A percentile compares a stretch with the other conserved stretches of the same genome.
Conservation (phyloP, 1,140 invertebrate genomes). For the Eupristina koningsbergeri region DNA sequence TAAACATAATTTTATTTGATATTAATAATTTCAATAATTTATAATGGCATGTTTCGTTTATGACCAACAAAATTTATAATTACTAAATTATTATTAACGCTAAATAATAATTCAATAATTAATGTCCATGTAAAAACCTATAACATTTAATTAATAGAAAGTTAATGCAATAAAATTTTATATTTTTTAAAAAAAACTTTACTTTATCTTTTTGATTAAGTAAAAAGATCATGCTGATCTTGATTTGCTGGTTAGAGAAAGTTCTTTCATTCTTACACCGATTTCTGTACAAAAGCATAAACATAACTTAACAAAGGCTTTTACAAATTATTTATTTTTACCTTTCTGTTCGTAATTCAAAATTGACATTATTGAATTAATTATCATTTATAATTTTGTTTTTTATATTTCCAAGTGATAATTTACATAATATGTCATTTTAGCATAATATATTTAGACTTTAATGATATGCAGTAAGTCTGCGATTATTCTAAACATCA, state of each 20-base stretch:
- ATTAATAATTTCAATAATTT: no score
- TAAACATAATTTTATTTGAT: no score
- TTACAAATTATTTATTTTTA: not conserved
- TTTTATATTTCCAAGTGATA: not conserved
- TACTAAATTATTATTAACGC: no score
- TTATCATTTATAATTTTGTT: not conserved
- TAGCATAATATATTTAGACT: not conserved
- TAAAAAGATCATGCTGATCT: not conserved
- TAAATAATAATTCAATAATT: no score
- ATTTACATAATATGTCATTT: not conserved
- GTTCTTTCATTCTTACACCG: not conserved
- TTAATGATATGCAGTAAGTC: not conserved
- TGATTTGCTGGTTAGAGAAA: not conserved
- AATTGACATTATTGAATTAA: not conserved
- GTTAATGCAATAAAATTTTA: not conserved
- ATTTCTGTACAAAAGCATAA: not conserved
- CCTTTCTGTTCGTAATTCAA: not conserved
- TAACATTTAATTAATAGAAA: not conserved
- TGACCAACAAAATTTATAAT: no score
- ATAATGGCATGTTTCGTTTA: no score
- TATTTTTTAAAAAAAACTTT: not conserved
- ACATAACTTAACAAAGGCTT: not conserved
- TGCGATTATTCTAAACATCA: not conserved
- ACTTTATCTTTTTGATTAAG: not conserved
- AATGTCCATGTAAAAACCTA: no score